These are phyloP conservation scores for Drosophila paranaensis DNA, from an alignment of 2,888 invertebrate species.

Conservation along the genomic window DNA sequence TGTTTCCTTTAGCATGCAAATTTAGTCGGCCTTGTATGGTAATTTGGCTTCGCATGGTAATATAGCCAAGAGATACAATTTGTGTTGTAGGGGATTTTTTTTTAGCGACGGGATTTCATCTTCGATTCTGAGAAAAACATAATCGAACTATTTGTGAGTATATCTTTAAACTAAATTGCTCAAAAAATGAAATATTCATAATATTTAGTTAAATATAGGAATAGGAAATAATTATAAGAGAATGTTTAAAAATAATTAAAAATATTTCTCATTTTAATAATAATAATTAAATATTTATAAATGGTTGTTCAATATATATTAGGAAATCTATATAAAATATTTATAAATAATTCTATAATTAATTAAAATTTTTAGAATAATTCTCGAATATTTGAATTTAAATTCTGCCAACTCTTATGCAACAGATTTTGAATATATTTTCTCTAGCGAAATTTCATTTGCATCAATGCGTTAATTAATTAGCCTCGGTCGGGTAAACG, in stretches of 20 bases:
- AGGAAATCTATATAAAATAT: too few relatives aligned
- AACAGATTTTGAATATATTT: background rate
- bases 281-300: too few relatives aligned
- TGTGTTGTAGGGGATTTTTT: background rate
- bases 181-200: too few relatives aligned
- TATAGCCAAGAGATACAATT: background rate
- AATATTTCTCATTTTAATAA: too few relatives aligned
- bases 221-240: too few relatives aligned
- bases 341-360: too few relatives aligned
- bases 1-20: conserved; percentile 18
- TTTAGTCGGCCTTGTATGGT: background rate
- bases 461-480: conserved; percentile 17
- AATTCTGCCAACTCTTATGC: background rate
- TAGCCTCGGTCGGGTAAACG: conserved; percentile 16
- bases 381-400: background rate
- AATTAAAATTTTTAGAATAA: background rate
- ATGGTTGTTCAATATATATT: too few relatives aligned
- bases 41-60: background rate
- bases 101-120: background rate
- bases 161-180: too few relatives aligned
- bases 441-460: conserved; percentile 7
- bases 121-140: background rate
- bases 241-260: too few relatives aligned
- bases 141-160: background rate
- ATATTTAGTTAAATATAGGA: too few relatives aligned